Evolutionary conservation across 2,888 invertebrate species (phyloP).

Genomic region (Drosophila sordidula): DNA sequence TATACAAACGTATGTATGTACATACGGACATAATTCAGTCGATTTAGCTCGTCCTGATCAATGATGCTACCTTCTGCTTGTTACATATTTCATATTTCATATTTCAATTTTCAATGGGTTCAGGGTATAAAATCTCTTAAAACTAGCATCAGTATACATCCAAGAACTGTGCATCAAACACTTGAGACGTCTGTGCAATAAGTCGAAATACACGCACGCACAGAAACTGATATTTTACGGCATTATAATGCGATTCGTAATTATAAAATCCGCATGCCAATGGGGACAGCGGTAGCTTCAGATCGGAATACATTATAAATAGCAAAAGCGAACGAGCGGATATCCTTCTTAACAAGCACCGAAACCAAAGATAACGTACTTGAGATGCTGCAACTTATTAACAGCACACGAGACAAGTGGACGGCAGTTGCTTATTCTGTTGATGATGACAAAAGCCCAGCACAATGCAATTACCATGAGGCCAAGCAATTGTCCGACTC

Average conservation of each 20-base stretch:
- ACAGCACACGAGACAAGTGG: slow-evolving; percentile 58
- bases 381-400: slow-evolving; percentile 40
- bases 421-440: slow-evolving; percentile 34
- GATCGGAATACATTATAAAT: slow-evolving; percentile 35
- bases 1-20: too few species aligned
- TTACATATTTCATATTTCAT: too few species aligned
- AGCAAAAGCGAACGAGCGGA: slow-evolving; percentile 59
- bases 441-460: slow-evolving; percentile 49
- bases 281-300: slow-evolving; percentile 14
- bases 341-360: slow-evolving; percentile 70
- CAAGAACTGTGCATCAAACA: slow-evolving; percentile 12
- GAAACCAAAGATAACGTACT: slow-evolving; percentile 36
- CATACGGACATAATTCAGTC: too few species aligned
- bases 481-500: slow-evolving; percentile 27
- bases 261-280: slow-evolving; percentile 68
- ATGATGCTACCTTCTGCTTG: too few species aligned
- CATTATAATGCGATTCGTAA: slow-evolving; percentile 62
- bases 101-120: too few species aligned
- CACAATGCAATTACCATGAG: slow-evolving; percentile 52
- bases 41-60: too few species aligned
- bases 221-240: slow-evolving; percentile 48
- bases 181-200: slow-evolving; percentile 59
- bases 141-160: slow-evolving; percentile 1
- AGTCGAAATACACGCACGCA: slow-evolving; percentile 32
- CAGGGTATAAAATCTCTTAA: not conserved